These are phyloP conservation scores for Caenorhabditis parvicauda DNA, from an alignment of 2,888 invertebrate species.

Conservation along the genomic window DNA sequence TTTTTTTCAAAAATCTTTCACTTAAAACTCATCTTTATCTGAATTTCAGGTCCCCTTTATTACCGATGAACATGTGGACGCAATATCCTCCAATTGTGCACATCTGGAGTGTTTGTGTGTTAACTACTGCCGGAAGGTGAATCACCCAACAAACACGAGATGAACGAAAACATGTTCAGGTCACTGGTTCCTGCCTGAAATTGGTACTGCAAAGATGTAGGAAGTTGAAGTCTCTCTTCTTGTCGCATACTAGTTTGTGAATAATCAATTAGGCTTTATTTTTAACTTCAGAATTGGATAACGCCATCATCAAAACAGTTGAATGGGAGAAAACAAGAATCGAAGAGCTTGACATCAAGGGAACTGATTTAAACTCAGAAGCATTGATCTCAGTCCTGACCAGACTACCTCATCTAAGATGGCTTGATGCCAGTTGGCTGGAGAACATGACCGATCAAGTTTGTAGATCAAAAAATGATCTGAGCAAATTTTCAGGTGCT, in stretches of 20 bases:
- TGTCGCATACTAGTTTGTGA: slow-evolving; percentile 90
- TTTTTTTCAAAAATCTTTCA: no score
- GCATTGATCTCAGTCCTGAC: slow-evolving; percentile 88
- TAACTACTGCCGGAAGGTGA: slow-evolving; percentile 84
- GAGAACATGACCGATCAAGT: slow-evolving; percentile 94
- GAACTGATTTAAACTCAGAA: slow-evolving; percentile 90
- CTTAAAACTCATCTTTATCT: no score
- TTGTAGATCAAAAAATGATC: slow-evolving; percentile 20
- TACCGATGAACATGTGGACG: slow-evolving; percentile 97
- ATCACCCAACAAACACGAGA: neutral
- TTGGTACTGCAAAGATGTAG: slow-evolving; percentile 88
- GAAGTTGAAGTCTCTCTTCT: slow-evolving; percentile 83
- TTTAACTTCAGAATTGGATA: slow-evolving; percentile 75
- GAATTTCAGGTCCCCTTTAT: slow-evolving; percentile 57
- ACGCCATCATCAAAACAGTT: slow-evolving; percentile 87
- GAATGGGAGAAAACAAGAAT: slow-evolving; percentile 93
- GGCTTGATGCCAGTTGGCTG: slow-evolving; percentile 90
- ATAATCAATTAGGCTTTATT: neutral
- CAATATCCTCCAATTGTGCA: slow-evolving; percentile 71
- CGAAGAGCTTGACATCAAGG: slow-evolving; percentile 86
- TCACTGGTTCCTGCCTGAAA: slow-evolving; percentile 91
- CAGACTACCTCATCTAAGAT: slow-evolving; percentile 80
- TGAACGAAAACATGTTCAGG: slow-evolving; percentile 63
- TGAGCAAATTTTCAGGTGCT: slow-evolving; percentile 69
- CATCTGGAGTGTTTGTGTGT: slow-evolving; percentile 93